Conservation (phyloP, 2,888 invertebrate genomes). For the Ormyrus thymus region DNA sequence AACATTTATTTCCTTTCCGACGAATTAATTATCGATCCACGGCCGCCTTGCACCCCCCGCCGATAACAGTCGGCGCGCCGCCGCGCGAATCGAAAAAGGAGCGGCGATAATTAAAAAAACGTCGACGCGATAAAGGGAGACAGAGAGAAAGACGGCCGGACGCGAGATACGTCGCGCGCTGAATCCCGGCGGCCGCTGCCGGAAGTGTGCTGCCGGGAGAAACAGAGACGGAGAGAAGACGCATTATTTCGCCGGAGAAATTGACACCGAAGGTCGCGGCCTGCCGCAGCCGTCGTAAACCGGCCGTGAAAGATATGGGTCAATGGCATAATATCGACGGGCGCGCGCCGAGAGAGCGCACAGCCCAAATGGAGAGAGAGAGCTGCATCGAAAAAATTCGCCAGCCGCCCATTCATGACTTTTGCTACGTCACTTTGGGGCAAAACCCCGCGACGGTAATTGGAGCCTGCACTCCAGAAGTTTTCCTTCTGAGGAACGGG, state of each 20-base stretch:
- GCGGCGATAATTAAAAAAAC: constrained; percentile 21
- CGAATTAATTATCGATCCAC: constrained; percentile 27
- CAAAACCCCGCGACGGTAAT: neutral
- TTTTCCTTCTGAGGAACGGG: too few species aligned
- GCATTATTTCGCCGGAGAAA: constrained; percentile 52
- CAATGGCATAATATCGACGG: constrained; percentile 58
- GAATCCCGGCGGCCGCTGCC: constrained; percentile 17
- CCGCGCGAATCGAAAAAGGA: neutral
- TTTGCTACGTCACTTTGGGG: neutral
- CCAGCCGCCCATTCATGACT: neutral
- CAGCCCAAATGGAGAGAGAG: constrained; percentile 32
- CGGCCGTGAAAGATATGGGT: constrained; percentile 62
- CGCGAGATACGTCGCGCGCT: neutral
- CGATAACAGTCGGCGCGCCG: neutral
- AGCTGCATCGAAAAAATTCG: constrained; percentile 8
- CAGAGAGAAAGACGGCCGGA: neutral
- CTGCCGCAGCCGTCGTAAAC: constrained; percentile 3
- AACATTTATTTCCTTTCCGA: neutral
- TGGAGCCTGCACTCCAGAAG: neutral
- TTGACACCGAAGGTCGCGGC: constrained; percentile 51
- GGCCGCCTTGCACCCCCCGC: neutral
- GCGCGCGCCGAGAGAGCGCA: neutral
- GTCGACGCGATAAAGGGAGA: neutral
- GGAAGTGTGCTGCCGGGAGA: constrained; percentile 14
- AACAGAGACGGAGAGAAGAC: constrained; percentile 9